A percentile compares a stretch with the other conserved stretches of the same genome.
Conservation (phyloP, 2,797 vertebrate species). For the Scyliorhinus canicula region DNA sequence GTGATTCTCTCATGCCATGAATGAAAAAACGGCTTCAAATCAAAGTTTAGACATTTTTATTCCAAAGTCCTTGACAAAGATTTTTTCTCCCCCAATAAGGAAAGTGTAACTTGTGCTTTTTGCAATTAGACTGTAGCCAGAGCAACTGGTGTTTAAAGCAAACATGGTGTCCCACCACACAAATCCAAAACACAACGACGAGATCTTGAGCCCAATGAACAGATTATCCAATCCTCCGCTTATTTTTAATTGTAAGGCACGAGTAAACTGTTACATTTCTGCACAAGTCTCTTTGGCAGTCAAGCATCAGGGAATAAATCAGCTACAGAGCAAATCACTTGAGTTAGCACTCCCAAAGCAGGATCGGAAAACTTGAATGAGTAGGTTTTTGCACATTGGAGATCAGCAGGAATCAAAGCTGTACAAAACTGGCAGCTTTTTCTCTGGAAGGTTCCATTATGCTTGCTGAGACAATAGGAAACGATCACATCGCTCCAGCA, state of each 20-base stretch:
- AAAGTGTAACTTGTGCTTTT: neutral
- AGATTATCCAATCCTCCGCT: neutral
- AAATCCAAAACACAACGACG: neutral
- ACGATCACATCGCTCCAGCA: conserved; percentile 92
- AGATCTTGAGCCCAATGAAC: neutral
- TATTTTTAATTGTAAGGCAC: neutral
- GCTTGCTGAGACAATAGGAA: conserved; percentile 96
- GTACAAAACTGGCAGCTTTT: neutral
- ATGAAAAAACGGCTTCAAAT: neutral
- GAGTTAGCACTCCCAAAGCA: neutral
- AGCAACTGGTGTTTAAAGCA: neutral
- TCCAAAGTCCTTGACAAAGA: neutral
- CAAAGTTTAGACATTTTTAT: neutral
- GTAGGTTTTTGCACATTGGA: neutral
- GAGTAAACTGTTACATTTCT: neutral
- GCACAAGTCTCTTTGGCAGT: neutral
- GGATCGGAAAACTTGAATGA: neutral
- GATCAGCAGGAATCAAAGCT: neutral
- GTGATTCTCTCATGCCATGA: neutral
- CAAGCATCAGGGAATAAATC: neutral
- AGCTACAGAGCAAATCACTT: neutral
- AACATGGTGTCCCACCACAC: neutral
- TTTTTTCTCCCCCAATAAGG: neutral
- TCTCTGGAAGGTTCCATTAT: conserved; percentile 47
- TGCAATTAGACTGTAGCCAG: neutral